Conservation (phyloP, 2,888 invertebrate genomes). For the Aplocera efformata region DNA sequence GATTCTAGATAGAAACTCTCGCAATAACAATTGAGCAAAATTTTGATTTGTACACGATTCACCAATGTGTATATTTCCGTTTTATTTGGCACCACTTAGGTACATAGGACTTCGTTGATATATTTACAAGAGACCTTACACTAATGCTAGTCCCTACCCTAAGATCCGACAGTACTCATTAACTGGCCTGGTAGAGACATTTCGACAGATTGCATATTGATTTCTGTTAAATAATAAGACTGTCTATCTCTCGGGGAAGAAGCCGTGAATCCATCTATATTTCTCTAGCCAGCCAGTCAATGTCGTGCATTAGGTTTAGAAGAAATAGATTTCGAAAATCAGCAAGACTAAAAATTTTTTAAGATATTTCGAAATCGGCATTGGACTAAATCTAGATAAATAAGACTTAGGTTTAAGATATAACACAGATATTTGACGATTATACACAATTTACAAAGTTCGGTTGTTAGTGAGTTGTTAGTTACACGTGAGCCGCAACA, state of each 20-base stretch:
- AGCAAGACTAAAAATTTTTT: background rate
- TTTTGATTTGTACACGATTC: slow-evolving; percentile 40
- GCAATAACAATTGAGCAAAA: slow-evolving; percentile 55
- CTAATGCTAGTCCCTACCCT: slow-evolving; percentile 4
- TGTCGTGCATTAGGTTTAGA: too few relatives aligned
- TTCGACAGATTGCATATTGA: too few relatives aligned
- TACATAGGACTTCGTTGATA: slow-evolving; percentile 60
- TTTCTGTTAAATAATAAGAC: too few relatives aligned
- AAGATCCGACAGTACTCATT: background rate
- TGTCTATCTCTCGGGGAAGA: too few relatives aligned
- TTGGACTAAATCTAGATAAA: slow-evolving; percentile 13
- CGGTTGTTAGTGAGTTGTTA: slow-evolving; percentile 26
- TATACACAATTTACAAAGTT: slow-evolving; percentile 24
- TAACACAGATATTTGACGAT: slow-evolving; percentile 39
- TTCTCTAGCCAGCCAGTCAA: too few relatives aligned
- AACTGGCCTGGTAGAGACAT: too few relatives aligned
- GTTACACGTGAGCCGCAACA: slow-evolving; percentile 5
- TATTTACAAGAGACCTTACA: slow-evolving; percentile 42
- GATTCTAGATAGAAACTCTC: background rate
- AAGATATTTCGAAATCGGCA: slow-evolving; percentile 6
- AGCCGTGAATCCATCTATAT: too few relatives aligned
- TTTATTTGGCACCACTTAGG: slow-evolving; percentile 71
- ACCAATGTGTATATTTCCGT: slow-evolving; percentile 34
- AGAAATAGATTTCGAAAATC: too few relatives aligned
- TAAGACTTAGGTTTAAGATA: slow-evolving; percentile 25